Conservation (phyloP, 2,888 invertebrate species). For the Adineta ricciae region DNA sequence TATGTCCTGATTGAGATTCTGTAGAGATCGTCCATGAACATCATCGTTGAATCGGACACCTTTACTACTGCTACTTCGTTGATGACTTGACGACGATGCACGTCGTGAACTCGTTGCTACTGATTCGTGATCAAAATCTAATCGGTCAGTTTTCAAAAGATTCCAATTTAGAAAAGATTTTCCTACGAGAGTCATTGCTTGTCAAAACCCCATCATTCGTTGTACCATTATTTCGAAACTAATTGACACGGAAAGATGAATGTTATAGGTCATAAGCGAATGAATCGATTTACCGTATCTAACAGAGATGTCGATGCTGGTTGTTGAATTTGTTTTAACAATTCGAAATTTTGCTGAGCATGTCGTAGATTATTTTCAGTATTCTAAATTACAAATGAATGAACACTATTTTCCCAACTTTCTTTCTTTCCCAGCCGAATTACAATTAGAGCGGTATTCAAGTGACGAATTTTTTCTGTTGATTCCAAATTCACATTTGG, state of each 20-base stretch:
- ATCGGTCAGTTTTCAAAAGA: not conserved
- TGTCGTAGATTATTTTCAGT: not conserved
- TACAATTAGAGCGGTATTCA: not conserved
- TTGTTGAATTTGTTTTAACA: not conserved
- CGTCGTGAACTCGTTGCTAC: not conserved
- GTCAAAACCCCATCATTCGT: not conserved
- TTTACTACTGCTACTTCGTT: not conserved
- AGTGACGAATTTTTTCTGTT: not conserved
- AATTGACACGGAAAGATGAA: not conserved
- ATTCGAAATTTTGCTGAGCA: slow-evolving; percentile 18
- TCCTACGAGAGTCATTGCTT: not conserved
- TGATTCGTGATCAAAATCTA: not conserved
- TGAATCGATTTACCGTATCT: not conserved
- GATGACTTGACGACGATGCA: not conserved
- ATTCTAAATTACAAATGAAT: not conserved
- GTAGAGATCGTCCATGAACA: not conserved
- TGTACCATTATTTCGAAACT: slow-evolving; percentile 1
- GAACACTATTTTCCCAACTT: not conserved
- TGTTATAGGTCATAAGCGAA: no score
- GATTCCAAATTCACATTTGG: not conserved
- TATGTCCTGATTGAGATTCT: not conserved
- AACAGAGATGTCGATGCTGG: not conserved
- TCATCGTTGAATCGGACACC: slow-evolving; percentile 17
- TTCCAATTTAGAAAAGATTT: not conserved
- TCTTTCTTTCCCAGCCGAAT: not conserved